Evolutionary conservation across 2,888 invertebrate species (phyloP).

Genomic region (Monochamus alternatus): DNA sequence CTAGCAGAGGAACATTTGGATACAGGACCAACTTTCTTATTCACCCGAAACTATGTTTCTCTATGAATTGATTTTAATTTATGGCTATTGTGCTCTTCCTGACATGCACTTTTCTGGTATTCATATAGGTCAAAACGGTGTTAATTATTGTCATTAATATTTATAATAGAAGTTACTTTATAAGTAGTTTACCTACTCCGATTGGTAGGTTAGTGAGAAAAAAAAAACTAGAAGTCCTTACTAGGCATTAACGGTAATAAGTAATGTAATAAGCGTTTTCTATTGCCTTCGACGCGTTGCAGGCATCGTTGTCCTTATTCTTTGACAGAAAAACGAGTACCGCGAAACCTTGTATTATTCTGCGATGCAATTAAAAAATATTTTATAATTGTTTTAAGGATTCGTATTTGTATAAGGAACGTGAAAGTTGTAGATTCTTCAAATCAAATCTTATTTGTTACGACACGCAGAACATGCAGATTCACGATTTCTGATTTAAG

Average conservation of each 20-base stretch:
- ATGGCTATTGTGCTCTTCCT: too few relatives aligned
- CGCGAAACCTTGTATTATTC: too few relatives aligned
- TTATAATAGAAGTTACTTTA: neutral
- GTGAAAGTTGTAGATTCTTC: slow-evolving; percentile 30
- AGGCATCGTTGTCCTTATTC: slow-evolving; percentile 2
- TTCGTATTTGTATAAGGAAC: slow-evolving; percentile 22
- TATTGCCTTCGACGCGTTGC: slow-evolving; percentile 12
- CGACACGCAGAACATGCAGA: slow-evolving; percentile 3
- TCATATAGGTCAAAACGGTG: too few relatives aligned
- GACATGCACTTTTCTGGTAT: too few relatives aligned
- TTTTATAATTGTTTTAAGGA: too few relatives aligned
- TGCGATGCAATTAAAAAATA: slow-evolving; percentile 1
- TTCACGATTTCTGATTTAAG: neutral
- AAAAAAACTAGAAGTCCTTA: slow-evolving; percentile 20
- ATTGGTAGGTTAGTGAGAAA: neutral
- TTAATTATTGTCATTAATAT: too few relatives aligned
- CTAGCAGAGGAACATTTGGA: neutral
- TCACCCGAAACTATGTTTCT: too few relatives aligned
- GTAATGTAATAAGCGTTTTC: neutral
- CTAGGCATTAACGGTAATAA: neutral
- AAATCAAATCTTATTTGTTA: slow-evolving; percentile 16
- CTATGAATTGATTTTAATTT: too few relatives aligned
- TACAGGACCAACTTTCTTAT: too few relatives aligned
- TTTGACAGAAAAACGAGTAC: neutral
- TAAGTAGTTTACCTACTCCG: neutral